Base-by-base conservation (phyloP, 2,888 invertebrate species). In the Habroteleia sp. region DNA sequence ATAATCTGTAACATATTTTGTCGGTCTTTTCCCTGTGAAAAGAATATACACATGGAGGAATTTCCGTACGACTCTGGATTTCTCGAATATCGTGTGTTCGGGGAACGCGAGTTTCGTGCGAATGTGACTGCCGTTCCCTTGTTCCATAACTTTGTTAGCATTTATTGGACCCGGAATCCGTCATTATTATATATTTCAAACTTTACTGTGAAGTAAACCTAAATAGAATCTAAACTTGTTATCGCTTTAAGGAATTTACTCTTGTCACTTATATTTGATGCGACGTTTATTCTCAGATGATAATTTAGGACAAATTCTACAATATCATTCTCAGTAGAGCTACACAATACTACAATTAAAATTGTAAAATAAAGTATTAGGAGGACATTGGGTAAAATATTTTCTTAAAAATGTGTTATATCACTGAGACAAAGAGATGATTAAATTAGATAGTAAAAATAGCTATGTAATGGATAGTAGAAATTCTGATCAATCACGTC, bases 151-250 rank as follows among this genome's bases (percentile, higher is more conserved):
- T 71, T 44, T 54, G 71, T 62, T 54, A 62, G 23, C 71, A 46
- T 62, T 46, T 62, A 71, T 62, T 46, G 62, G 27, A 71, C 39
- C 42, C 17, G 37, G 60, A 35, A 60, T 60, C 37, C 60, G 42
- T 69, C 52, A 46, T 62, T 62, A 69, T 69, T 60, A 54, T 16
- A 54, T 69, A 60, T 69, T 52, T 69, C 52, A 54, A 62, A 62
- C 54, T 62, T 52, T 37, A 37, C 25, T 20, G 27, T 42, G n/a
- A 5, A 29, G 41, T 37, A 41, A 8, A 44, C 5, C 35, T 35
- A 37, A 48, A 62, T 29, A 17, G 44, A 46, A 69, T 17, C 37
- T 62, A 35, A 44, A 50, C 60, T 52, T 54, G 60, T 60, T 69
- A 48, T 14, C 46, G 11, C 17, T 42, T 35, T 42, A 13, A 35